Base-by-base conservation (phyloP, 2,797 vertebrate genomes). In the Sparidentex hasta region DNA sequence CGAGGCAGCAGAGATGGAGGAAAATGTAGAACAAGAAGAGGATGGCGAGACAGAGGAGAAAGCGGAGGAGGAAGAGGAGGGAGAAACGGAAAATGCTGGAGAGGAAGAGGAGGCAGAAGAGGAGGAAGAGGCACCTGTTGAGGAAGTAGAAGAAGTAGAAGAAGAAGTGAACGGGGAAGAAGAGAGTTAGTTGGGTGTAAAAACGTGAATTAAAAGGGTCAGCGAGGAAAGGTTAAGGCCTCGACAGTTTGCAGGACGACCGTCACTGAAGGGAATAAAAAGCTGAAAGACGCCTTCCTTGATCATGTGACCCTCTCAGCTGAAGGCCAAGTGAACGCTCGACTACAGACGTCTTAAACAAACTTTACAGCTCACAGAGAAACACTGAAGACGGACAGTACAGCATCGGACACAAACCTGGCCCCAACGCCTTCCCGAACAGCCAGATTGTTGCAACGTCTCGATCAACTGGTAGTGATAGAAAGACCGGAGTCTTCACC, bases 111-210 rank as follows among this genome's bases (percentile, higher is more conserved):
- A 52, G 14, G 61, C 11, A 16, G 61, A 65, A 44, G 77, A 74
- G 6, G 66, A 75, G 3, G 58, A 82, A 14, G 65, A 61, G 7
- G 55, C 11, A 17, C 27, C 71, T 33, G 56, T 21, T 56, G 76
- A 80, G 44, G 77, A 14, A 13, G 72, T 74, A 77, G 21, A 55
- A 2, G 21, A 13, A 54, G n/a, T n/a, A n/a, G 2, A 70, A 2
- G 2, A 70, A 2, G 21, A 55, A 3, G 70, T 18, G 7, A 46
- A 62, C 23, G 83, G 78, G 1, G 84, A 85, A 64, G 86, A 90
- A 29, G 88, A 90, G 16, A 92, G 90, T 81, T 93, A 93, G 83
- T 77, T 7, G 0, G 0, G 14, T 20, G 17, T 64, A 65, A 76
- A 78, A 78, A 68, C 52, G 73, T 44, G 54, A 78, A 64, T n/a